Conservation (phyloP, 1,140 invertebrate genomes). For the Penaeus japonicus region DNA sequence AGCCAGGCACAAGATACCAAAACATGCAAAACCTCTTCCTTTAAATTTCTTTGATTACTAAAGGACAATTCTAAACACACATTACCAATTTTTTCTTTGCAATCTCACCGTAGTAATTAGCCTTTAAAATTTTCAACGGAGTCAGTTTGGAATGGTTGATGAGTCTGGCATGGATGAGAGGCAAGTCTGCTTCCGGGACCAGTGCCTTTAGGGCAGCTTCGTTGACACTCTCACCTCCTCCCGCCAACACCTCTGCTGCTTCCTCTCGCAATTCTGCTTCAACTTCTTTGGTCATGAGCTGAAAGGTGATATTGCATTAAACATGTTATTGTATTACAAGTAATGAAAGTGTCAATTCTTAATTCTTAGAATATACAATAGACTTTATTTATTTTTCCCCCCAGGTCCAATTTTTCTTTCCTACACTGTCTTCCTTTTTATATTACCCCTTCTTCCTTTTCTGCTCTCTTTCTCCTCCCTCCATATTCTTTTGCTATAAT, state of each 20-base stretch:
- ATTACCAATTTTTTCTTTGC: not conserved
- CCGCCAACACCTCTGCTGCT: constrained; percentile 26
- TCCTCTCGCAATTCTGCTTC: constrained; percentile 33
- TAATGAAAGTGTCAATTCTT: too few species aligned
- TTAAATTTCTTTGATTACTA: not conserved
- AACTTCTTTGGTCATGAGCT: constrained; percentile 33
- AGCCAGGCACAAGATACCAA: not conserved
- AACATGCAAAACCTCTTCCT: not conserved
- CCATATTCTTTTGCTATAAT: not conserved
- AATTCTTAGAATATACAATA: not conserved
- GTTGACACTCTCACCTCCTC: constrained; percentile 59
- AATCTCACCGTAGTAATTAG: constrained; percentile 77
- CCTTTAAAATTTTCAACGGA: constrained; percentile 78
- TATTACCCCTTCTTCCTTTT: too few species aligned
- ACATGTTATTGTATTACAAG: too few species aligned
- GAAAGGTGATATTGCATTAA: not conserved
- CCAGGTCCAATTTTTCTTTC: too few species aligned
- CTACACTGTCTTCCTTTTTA: too few species aligned
- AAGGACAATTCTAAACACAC: not conserved
- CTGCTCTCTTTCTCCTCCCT: not conserved
- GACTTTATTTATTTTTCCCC: too few species aligned
- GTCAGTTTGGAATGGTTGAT: constrained; percentile 75
- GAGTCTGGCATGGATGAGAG: constrained; percentile 72
- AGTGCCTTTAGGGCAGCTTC: constrained; percentile 18
- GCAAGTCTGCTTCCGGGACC: constrained; percentile 62